These are phyloP conservation scores for Aporophyla lueneburgensis DNA, from an alignment of 2,888 invertebrate genomes.

Conservation along the genomic window DNA sequence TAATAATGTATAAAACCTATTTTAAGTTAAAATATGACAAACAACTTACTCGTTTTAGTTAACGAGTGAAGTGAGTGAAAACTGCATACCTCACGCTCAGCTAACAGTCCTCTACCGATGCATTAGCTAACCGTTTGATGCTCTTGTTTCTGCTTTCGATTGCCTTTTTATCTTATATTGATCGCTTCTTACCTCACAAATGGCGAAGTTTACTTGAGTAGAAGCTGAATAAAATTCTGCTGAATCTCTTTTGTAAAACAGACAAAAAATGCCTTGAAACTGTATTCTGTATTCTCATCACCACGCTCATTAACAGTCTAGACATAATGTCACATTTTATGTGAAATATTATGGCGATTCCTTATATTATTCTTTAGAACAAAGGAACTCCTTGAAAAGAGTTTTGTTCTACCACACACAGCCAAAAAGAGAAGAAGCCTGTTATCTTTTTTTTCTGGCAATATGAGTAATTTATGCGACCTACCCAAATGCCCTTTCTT, in stretches of 20 bases:
- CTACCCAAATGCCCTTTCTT: too few relatives aligned
- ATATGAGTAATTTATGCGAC: too few relatives aligned
- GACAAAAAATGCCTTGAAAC: background rate
- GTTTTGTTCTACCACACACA: too few relatives aligned
- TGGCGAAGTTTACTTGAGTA: background rate
- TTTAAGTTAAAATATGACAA: background rate
- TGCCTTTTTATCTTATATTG: slow-evolving; percentile 29
- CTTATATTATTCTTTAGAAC: too few relatives aligned
- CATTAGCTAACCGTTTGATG: slow-evolving; percentile 6
- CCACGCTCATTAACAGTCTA: background rate
- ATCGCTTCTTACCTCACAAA: slow-evolving; percentile 19
- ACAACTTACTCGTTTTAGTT: background rate
- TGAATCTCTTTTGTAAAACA: background rate
- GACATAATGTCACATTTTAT: too few relatives aligned
- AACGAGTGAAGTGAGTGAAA: too few relatives aligned
- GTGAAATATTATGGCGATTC: too few relatives aligned
- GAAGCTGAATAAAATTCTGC: background rate
- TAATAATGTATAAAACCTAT: too few relatives aligned
- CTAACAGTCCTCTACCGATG: slow-evolving; percentile 17
- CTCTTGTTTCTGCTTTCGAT: slow-evolving; percentile 16
- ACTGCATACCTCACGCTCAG: background rate
- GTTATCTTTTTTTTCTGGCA: too few relatives aligned
- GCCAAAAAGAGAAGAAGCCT: too few relatives aligned
- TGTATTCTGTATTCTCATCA: background rate
- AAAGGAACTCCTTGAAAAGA: background rate